phyloP scores from a whole-genome alignment of 2,797 vertebrate genomes.

The Xenops minutus region DNA sequence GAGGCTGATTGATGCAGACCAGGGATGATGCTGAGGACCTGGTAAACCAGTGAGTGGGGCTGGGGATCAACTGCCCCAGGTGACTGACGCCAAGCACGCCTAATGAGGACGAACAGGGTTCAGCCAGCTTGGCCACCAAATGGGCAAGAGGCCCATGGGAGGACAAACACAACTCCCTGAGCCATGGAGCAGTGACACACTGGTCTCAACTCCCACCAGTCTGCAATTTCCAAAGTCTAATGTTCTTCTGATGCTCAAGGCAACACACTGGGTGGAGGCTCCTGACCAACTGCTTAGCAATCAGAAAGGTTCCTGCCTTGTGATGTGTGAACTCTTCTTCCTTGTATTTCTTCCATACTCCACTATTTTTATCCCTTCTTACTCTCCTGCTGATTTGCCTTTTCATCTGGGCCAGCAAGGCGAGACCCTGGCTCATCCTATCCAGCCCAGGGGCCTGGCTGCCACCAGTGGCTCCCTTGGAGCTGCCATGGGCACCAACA shows the following conservation, averaged over 20 bases:
- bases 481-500: background rate
- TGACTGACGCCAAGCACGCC: background rate
- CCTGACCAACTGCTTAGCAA: background rate
- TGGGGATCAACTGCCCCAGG: background rate
- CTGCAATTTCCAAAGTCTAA: background rate
- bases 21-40: background rate
- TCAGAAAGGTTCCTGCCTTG: accelerated
- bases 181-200: background rate
- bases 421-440: background rate
- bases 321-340: background rate
- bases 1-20: background rate
- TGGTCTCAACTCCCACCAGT: accelerated
- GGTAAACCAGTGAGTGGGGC: accelerated
- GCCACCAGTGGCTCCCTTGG: background rate
- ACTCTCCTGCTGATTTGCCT: background rate
- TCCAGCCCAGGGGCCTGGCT: background rate
- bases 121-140: background rate
- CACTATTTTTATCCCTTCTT: background rate
- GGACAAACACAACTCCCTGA: background rate
- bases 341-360: background rate
- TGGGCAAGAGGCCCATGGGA: accelerated
- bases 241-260: background rate
- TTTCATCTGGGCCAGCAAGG: background rate
- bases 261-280: accelerated
- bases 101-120: accelerated